phyloP scores from a whole-genome alignment of 1,140 invertebrate species.

The Homarus americanus region DNA sequence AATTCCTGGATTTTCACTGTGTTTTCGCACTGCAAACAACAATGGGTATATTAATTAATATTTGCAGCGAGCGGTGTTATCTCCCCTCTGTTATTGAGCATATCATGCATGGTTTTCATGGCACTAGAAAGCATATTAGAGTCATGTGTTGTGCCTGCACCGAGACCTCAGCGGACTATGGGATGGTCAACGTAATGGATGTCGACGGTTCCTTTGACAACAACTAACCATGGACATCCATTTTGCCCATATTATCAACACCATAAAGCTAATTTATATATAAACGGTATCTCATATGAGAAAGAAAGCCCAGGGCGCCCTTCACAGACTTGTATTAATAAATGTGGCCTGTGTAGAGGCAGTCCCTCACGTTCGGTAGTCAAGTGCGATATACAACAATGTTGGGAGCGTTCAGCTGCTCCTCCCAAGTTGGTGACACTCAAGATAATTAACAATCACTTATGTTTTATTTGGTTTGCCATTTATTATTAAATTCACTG shows the following conservation, averaged over 20 bases:
- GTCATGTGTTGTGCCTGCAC: conserved; percentile 24
- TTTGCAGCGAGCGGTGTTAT: conserved; percentile 10
- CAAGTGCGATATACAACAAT: neutral
- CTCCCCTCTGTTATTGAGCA: conserved; percentile 14
- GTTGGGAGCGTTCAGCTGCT: too few relatives aligned
- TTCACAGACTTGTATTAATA: neutral
- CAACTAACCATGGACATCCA: neutral
- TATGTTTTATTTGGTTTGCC: conserved; percentile 15
- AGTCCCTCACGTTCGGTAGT: neutral
- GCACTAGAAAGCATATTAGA: conserved; percentile 26
- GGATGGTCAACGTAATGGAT: conserved; percentile 1
- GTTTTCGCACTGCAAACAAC: neutral
- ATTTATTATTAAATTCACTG: neutral
- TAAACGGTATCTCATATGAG: neutral
- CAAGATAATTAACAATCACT: conserved; percentile 24
- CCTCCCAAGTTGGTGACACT: conserved; percentile 59
- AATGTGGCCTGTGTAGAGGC: neutral
- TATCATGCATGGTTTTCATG: conserved; percentile 42
- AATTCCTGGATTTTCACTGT: neutral
- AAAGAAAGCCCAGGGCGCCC: neutral
- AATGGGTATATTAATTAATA: neutral
- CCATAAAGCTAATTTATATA: neutral
- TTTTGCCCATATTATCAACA: neutral
- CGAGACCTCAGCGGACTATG: conserved; percentile 17
- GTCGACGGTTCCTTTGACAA: neutral